Evolutionary conservation across 2,797 vertebrate genomes (phyloP).

Genomic region (Macropodus opercularis): DNA sequence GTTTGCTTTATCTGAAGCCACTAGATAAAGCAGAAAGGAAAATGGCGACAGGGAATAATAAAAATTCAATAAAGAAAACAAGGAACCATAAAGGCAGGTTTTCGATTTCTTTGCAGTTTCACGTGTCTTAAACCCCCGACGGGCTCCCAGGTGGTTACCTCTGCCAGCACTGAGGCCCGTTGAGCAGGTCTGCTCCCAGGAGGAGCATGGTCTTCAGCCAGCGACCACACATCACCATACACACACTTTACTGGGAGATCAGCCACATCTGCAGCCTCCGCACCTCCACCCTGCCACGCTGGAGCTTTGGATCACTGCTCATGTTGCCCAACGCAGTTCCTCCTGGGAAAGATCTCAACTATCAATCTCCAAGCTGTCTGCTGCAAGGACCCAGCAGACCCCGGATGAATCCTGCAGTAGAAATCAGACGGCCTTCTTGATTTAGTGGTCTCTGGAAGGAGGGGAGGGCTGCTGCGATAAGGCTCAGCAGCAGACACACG

Average conservation of each 20-base stretch:
- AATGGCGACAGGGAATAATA: constrained; percentile 71
- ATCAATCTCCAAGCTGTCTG: constrained; percentile 78
- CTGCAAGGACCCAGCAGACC: constrained; percentile 63
- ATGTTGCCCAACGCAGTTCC: constrained; percentile 69
- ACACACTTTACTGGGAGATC: constrained; percentile 24
- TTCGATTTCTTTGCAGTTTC: constrained; percentile 36
- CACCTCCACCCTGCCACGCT: constrained; percentile 40
- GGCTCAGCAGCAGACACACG: constrained; percentile 22
- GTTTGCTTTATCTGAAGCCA: constrained; percentile 72
- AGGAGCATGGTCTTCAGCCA: constrained; percentile 34
- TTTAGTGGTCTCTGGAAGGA: constrained; percentile 42
- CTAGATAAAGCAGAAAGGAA: constrained; percentile 68
- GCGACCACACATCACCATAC: constrained; percentile 34
- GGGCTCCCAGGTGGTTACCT: constrained; percentile 36
- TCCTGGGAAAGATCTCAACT: constrained; percentile 68
- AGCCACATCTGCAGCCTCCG: constrained; percentile 37
- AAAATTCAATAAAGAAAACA: constrained; percentile 55
- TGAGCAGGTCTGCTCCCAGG: constrained; percentile 40
- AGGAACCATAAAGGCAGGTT: constrained; percentile 3
- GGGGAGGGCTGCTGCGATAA: constrained; percentile 30
- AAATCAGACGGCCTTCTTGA: constrained; percentile 70
- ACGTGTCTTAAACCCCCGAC: constrained; percentile 36
- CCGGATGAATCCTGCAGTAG: constrained; percentile 45
- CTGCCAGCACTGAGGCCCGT: constrained; percentile 39
- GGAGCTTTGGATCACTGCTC: constrained; percentile 71